These are phyloP conservation scores for Ophioderma brevispina DNA, from an alignment of 35 echinoderm and acorn worm genomes.

Conservation along the genomic window DNA sequence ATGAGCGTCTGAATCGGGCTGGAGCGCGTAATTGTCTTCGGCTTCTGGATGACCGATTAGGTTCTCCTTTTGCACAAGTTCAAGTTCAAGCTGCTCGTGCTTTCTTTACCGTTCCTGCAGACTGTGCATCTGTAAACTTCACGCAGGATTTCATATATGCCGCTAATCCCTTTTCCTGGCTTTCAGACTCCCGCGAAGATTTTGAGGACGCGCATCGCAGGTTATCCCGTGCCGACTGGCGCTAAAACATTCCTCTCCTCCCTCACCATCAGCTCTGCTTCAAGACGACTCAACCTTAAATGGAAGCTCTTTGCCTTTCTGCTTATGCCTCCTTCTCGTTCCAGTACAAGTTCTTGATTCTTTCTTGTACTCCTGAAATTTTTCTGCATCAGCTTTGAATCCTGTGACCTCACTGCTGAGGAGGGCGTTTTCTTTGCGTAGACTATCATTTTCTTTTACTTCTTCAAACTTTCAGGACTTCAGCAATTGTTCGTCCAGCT, in stretches of 20 bases:
- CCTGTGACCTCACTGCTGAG: slow-evolving; percentile 22
- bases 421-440: background rate
- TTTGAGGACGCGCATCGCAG: slow-evolving; percentile 13
- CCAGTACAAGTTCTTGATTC: background rate
- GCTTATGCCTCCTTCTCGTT: slow-evolving; percentile 10
- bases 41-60: slow-evolving; percentile 25
- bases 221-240: slow-evolving; percentile 1
- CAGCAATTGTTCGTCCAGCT: slow-evolving; percentile 37
- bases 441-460: slow-evolving; percentile 5
- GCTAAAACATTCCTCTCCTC: background rate
- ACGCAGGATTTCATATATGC: background rate
- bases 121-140: background rate
- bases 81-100: slow-evolving; percentile 2
- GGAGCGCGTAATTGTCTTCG: slow-evolving; percentile 3
- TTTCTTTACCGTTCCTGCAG: slow-evolving; percentile 28
- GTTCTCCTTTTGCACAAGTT: slow-evolving; percentile 31
- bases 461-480: slow-evolving; percentile 22
- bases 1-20: background rate
- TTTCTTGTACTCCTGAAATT: slow-evolving; percentile 26
- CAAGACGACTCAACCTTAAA: slow-evolving; percentile 34
- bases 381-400: slow-evolving; percentile 30
- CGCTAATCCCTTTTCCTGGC: background rate
- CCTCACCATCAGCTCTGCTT: slow-evolving; percentile 1
- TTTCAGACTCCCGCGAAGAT: background rate
- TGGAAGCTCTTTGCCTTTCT: slow-evolving; percentile 25